Conservation (phyloP, 2,797 vertebrate species). For the Gymnoscopelus braueri region DNA sequence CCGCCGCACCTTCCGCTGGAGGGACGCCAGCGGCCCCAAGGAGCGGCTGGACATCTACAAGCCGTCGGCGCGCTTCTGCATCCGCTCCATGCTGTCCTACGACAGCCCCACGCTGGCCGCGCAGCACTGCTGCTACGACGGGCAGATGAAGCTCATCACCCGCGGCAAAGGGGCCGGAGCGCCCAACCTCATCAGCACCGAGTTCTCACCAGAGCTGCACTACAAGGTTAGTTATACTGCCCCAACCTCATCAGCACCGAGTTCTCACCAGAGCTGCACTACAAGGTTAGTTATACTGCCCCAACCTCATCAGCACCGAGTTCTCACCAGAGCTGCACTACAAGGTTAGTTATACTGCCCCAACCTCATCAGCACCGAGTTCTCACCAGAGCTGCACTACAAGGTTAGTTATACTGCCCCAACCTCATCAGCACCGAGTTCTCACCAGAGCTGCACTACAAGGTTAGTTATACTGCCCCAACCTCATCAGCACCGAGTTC, state of each 20-base stretch:
- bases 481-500: too few relatives aligned
- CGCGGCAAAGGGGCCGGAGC: slow-evolving; percentile 87
- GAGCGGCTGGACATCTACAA: slow-evolving; percentile 92
- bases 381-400: too few relatives aligned
- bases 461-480: too few relatives aligned
- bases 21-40: slow-evolving; percentile 86
- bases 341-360: too few relatives aligned
- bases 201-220: slow-evolving; percentile 91
- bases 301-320: too few relatives aligned
- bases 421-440: too few relatives aligned
- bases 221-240: slow-evolving; percentile 70
- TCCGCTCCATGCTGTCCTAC: slow-evolving; percentile 87
- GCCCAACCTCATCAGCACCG: slow-evolving; percentile 88
- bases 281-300: too few relatives aligned
- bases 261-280: slow-evolving; percentile 73
- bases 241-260: slow-evolving; percentile 87
- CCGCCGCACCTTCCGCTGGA: slow-evolving; percentile 86
- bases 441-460: too few relatives aligned
- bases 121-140: slow-evolving; percentile 91
- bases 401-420: too few relatives aligned
- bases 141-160: slow-evolving; percentile 85
- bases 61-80: slow-evolving; percentile 86
- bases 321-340: too few relatives aligned
- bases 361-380: too few relatives aligned
- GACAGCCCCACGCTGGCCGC: slow-evolving; percentile 87